phyloP scores from a whole-genome alignment of 2,113 vertebrate genomes.

The Reinhardtius hippoglossoides region DNA sequence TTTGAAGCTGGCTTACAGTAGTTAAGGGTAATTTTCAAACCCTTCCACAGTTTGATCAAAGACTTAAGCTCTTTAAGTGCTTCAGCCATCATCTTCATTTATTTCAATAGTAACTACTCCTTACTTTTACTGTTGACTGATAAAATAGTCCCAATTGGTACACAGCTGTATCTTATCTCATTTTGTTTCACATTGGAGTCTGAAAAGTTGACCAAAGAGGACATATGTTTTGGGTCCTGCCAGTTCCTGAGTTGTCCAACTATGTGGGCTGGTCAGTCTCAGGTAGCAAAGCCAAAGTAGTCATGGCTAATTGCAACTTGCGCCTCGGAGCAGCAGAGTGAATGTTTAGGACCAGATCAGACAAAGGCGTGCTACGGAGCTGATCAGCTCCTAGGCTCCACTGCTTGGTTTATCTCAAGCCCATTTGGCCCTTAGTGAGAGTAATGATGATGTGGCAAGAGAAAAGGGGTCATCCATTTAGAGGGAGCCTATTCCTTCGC shows the following conservation, averaged over 20 bases:
- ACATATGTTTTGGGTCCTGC: constrained; percentile 12
- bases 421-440: constrained; percentile 30
- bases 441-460: constrained; percentile 37
- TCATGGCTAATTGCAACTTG: constrained; percentile 35
- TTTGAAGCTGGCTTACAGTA: background rate
- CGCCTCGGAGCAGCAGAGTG: constrained; percentile 11
- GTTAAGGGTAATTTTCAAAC: background rate
- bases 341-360: constrained; percentile 39
- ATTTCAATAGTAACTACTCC: background rate
- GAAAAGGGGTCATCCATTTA: constrained; percentile 53
- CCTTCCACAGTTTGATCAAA: background rate
- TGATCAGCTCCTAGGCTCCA: constrained; percentile 11
- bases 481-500: background rate
- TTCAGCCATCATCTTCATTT: background rate
- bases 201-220: background rate
- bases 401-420: constrained; percentile 22
- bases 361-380: background rate
- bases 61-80: background rate
- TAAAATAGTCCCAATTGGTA: constrained; percentile 25
- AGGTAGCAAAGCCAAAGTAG: constrained; percentile 20
- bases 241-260: constrained; percentile 16
- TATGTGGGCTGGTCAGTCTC: constrained; percentile 34
- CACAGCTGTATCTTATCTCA: constrained; percentile 9
- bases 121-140: background rate
- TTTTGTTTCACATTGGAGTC: constrained; percentile 1